Evolutionary conservation across 2,113 vertebrate genomes (phyloP), one percentile per base, ranked within the genome.

Genomic region (Notarius quadriscutis): DNA sequence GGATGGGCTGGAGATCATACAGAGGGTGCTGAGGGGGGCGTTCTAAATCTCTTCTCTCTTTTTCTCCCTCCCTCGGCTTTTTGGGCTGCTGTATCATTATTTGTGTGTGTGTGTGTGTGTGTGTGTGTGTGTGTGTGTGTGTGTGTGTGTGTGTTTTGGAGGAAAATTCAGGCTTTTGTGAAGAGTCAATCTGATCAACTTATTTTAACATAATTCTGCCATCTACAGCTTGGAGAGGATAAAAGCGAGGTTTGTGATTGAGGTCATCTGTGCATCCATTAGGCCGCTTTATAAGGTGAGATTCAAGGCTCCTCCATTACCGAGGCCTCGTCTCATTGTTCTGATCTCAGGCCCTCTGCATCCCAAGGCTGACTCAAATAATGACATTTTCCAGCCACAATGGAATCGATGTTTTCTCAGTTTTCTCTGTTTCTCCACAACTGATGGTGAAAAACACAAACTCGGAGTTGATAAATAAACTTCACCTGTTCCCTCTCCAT

Each of bases 251-350:
- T 94, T 95, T 95, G 94, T 96, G 96, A 97, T 97, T 96, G 96
- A 96, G 96, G 96, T 97, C 95, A 96, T 95, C 92, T 93, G 94
- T 93, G 93, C 94, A 96, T 96, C 95, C 94, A 96, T 97, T 95
- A 95, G 87, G 89, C 91, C 92, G 94, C 94, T 94, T 95, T 95
- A 94, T 95, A 93, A 95, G 95, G 93, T 94, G 91, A 93, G 94
- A 95, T 95, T 93, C 94, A 94, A 96, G 92, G 93, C 94, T 94
- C 93, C 93, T 92, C 92, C 92, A 95, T 95, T 95, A 95, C 93
- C 89, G 91, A 93, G 93, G 92, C 92, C 94, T 92, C 92, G 94
- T 93, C 91, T 93, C 77, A 69, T 94, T 93, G 92, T 93, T 92
- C 90, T 90, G 91, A 92, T 94, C 91, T 90, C 86, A 93, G 93